These are phyloP conservation scores for Tenthredo mesomela DNA, from an alignment of 2,888 invertebrate species.

Conservation along the genomic window DNA sequence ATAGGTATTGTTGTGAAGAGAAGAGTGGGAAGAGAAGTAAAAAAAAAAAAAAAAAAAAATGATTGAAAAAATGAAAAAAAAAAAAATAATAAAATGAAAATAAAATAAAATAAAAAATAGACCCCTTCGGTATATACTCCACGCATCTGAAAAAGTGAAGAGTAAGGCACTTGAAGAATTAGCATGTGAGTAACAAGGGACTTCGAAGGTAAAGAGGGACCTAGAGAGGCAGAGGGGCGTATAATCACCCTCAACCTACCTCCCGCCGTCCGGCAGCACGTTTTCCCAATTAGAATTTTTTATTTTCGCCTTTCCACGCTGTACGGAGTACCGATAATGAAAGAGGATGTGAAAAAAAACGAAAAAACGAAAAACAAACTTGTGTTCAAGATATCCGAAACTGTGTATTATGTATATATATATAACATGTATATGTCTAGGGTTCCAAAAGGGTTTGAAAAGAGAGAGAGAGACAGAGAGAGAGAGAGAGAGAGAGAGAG, in stretches of 20 bases:
- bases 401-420: neutral
- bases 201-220: conserved; percentile 52
- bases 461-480: neutral
- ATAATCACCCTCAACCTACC: conserved; percentile 61
- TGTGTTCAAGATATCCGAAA: neutral
- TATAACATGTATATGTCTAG: too few relatives aligned
- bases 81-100: neutral
- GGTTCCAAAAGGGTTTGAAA: neutral
- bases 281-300: conserved; percentile 44
- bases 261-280: neutral
- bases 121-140: neutral
- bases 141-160: neutral
- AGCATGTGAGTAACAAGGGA: conserved; percentile 65
- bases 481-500: neutral
- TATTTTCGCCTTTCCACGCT: neutral
- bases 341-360: neutral
- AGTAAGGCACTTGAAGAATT: conserved; percentile 62
- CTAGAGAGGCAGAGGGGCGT: conserved; percentile 59
- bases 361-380: neutral
- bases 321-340: neutral
- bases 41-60: neutral
- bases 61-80: neutral
- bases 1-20: neutral
- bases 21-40: too few relatives aligned
- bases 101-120: neutral